These are phyloP conservation scores for Sylvicola fuscatus DNA, from an alignment of 2,888 invertebrate genomes.

Conservation along the genomic window DNA sequence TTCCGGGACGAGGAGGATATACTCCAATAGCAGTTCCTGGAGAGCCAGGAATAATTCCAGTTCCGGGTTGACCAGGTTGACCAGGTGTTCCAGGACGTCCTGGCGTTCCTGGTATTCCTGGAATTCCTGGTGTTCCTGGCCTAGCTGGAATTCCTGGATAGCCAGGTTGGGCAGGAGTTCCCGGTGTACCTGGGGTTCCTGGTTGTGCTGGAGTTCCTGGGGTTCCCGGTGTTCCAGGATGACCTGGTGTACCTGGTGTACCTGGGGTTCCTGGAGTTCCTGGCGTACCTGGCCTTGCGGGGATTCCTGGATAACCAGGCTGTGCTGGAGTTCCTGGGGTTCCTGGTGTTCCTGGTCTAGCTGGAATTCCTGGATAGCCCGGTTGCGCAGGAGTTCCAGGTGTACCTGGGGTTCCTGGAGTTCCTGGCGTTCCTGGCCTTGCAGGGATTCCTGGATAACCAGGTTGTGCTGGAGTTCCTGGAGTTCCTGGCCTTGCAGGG, in stretches of 20 bases:
- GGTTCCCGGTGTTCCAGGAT: neutral
- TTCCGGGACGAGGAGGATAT: slow-evolving; percentile 24
- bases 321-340: no score
- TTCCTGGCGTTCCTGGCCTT: slow-evolving; percentile 17
- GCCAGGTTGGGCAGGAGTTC: no score
- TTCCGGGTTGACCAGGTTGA: slow-evolving; percentile 11
- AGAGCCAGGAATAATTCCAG: slow-evolving; percentile 11
- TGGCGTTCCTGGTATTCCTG: no score
- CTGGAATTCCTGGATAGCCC: slow-evolving; percentile 12
- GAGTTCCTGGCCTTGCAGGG: slow-evolving; percentile 10
- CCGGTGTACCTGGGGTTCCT: slow-evolving; percentile 12
- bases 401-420: slow-evolving; percentile 16
- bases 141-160: no score
- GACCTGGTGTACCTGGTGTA: neutral
- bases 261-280: slow-evolving; percentile 8
- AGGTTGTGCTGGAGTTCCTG: slow-evolving; percentile 13
- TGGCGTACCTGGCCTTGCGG: slow-evolving; percentile 10
- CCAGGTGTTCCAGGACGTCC: neutral
- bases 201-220: slow-evolving; percentile 13
- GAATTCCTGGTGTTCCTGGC: no score
- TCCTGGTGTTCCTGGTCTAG: no score
- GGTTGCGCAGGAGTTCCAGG: slow-evolving; percentile 16
- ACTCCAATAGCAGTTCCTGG: slow-evolving; percentile 18
- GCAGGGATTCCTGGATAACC: slow-evolving; percentile 21
- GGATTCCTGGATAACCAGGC: slow-evolving; percentile 6